phyloP scores from a whole-genome alignment of 2,113 vertebrate species.

The Corythaeola cristata region DNA sequence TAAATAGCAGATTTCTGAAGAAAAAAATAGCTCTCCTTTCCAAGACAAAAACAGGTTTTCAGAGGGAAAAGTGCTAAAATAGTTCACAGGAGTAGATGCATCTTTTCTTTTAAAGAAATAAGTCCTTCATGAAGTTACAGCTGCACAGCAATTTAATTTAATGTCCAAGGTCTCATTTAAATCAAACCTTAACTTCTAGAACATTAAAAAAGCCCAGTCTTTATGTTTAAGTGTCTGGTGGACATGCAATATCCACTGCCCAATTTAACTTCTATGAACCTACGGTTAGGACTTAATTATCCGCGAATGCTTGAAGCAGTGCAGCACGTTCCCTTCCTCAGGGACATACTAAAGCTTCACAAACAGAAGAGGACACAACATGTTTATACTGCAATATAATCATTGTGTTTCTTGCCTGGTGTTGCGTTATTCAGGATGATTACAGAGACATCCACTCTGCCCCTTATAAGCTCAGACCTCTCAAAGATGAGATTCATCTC shows the following conservation, averaged over 20 bases:
- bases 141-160: not conserved
- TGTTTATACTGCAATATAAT: not conserved
- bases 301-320: not conserved
- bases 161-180: not conserved
- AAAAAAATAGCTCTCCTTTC: not conserved
- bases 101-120: not conserved
- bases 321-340: not conserved
- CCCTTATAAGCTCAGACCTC: not conserved
- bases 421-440: not conserved
- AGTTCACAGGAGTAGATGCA: not conserved
- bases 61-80: not conserved
- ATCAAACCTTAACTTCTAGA: not conserved
- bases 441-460: not conserved
- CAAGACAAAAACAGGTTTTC: not conserved
- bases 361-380: not conserved
- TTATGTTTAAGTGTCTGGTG: not conserved
- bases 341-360: not conserved
- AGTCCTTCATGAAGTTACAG: not conserved
- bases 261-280: not conserved
- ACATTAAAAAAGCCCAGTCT: not conserved
- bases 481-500: not conserved
- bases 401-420: not conserved
- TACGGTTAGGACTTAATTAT: not conserved
- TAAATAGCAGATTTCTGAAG: slow-evolving; percentile 5
- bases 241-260: not conserved